Base-by-base conservation (phyloP, 1,140 invertebrate species). In the Drosophila neocordata region DNA sequence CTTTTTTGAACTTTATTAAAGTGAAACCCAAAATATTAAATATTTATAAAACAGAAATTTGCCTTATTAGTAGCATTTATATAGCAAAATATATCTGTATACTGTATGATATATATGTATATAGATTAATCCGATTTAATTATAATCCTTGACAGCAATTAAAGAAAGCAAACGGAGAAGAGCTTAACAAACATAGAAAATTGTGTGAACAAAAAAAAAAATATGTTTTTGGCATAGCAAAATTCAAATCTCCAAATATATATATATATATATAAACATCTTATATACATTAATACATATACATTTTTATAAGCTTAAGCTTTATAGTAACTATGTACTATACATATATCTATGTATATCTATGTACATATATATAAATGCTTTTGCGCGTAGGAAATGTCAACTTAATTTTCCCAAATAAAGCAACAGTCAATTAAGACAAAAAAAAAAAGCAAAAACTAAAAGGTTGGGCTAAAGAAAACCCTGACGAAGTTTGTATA, bases 391-490 rank as follows among this genome's bases (percentile, higher is more conserved):
- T 67, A 67, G 69, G 57, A 66, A 72, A 72, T 68, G 69, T 72
- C 69, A 68, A 61, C 24, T 63, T 61, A 22, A 68, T 63, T 58
- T 60, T 5, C 35, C 61, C 56, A 63, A 59, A 63, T 69, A 69
- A 60, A 71, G 63, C 22, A 34, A 71, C 57, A 71, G 55, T 71
- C 44, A 66, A 71, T 71, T 71, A 71, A 65, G 35, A 34, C 13
- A 18, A 48, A 20, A 20, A 55, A 11, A 67, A 67, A 52, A 15
- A 44, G n/a, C 41, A 0, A 18, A 55, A 55, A 55, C 27, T 1
- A 31, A 6, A 31, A 1, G 22, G 22, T 4, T 24, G 22, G 22
- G 22, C 22, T 4, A 24, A 2, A 1, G 4, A 6, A 3, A 6
- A 31, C 27, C 27, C 2, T 31, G 27, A 31, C 27, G 27, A 31